A percentile compares a stretch with the other conserved stretches of the same genome.
phyloP scores from a whole-genome alignment of 2,888 invertebrate species.

The Actias luna region DNA sequence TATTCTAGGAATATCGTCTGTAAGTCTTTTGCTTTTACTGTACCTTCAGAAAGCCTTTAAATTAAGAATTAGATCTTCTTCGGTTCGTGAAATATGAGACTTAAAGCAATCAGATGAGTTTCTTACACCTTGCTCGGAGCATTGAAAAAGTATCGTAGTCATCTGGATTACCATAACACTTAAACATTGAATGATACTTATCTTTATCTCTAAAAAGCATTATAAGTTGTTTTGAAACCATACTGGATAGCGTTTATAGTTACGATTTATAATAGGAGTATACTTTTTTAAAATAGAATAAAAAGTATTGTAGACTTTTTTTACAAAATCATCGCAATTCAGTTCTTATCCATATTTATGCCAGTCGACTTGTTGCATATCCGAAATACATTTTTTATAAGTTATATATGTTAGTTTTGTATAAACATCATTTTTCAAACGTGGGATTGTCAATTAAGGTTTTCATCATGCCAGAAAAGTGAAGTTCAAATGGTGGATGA shows the following conservation, averaged over 20 bases:
- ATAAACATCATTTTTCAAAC: not conserved
- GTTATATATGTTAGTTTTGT: constrained; percentile 2
- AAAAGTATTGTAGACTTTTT: not conserved
- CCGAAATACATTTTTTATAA: not conserved
- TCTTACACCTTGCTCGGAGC: not conserved
- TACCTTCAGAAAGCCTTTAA: no score
- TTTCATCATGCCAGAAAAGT: not conserved
- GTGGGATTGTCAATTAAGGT: no score
- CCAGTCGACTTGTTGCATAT: not conserved
- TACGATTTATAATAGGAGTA: no score
- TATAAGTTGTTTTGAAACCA: no score
- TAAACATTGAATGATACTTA: no score
- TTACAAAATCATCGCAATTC: constrained; percentile 1
- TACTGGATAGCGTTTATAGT: no score
- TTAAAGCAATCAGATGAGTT: not conserved
- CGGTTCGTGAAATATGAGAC: not conserved
- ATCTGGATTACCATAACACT: not conserved
- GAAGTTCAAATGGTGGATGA: no score
- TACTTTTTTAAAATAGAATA: not conserved
- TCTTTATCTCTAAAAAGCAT: no score
- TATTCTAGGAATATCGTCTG: no score
- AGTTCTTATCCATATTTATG: not conserved
- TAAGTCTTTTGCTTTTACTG: no score
- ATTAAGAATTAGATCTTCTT: not conserved
- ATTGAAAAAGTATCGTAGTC: constrained; percentile 3